phyloP scores from a whole-genome alignment of 2,113 vertebrate species.

The Caranx melampygus region DNA sequence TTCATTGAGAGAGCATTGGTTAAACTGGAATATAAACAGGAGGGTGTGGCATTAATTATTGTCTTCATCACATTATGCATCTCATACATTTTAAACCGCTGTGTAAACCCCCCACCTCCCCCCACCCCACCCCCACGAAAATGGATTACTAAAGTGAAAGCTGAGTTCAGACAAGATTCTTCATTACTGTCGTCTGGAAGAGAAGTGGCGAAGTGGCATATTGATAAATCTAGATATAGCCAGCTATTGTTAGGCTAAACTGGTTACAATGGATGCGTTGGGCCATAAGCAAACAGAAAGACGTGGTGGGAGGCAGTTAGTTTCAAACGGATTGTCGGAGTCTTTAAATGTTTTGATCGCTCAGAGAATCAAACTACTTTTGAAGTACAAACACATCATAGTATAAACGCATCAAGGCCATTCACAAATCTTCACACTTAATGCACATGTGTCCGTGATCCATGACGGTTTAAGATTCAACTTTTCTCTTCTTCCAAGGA shows the following conservation, averaged over 20 bases:
- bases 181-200: neutral
- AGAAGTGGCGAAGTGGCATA: neutral
- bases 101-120: constrained; percentile 12
- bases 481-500: neutral
- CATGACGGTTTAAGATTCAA: constrained; percentile 17
- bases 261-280: neutral
- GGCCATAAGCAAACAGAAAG: neutral
- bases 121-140: neutral
- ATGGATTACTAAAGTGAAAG: neutral
- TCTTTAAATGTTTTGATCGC: neutral
- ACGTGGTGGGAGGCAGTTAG: neutral
- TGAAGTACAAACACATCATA: neutral
- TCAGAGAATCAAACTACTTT: neutral
- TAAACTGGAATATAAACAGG: constrained; percentile 19
- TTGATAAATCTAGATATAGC: constrained; percentile 5
- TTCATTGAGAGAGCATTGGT: neutral
- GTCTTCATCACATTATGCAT: constrained; percentile 8
- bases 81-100: constrained; percentile 46
- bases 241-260: neutral
- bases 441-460: constrained; percentile 1
- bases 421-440: neutral
- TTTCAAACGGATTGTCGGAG: neutral
- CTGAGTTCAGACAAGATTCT: neutral
- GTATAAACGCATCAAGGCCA: neutral
- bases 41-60: constrained; percentile 44